phyloP scores from a whole-genome alignment of 2,797 vertebrate genomes.

The Natrix natrix region DNA sequence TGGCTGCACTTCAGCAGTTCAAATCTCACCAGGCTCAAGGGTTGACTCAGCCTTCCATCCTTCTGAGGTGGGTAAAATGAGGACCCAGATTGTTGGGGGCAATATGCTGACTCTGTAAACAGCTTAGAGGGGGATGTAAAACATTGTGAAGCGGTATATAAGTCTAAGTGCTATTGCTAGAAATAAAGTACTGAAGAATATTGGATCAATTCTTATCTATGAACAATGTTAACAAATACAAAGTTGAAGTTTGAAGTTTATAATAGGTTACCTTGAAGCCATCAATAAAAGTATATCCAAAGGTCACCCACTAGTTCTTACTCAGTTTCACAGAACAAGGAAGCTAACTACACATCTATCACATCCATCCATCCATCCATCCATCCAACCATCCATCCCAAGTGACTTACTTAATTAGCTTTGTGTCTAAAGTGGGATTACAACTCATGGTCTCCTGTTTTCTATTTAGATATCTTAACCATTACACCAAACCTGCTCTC shows the following conservation, averaged over 20 bases:
- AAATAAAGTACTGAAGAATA: background rate
- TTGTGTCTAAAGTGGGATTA: background rate
- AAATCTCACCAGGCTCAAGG: no score
- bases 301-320: background rate
- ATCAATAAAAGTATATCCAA: background rate
- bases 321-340: background rate
- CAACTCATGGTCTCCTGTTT: background rate
- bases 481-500: background rate
- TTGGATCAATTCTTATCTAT: background rate
- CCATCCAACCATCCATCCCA: background rate
- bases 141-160: no score
- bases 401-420: background rate
- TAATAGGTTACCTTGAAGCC: background rate
- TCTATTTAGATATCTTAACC: background rate
- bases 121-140: no score
- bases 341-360: background rate
- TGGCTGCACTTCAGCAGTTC: no score
- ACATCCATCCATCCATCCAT: background rate
- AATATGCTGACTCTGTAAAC: no score
- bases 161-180: no score
- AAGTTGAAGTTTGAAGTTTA: background rate
- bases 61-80: no score
- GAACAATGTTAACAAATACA: background rate
- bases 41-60: no score
- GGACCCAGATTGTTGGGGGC: no score